Base-by-base conservation (phyloP, 2,797 vertebrate genomes). In the Ptychadena robeensis region DNA sequence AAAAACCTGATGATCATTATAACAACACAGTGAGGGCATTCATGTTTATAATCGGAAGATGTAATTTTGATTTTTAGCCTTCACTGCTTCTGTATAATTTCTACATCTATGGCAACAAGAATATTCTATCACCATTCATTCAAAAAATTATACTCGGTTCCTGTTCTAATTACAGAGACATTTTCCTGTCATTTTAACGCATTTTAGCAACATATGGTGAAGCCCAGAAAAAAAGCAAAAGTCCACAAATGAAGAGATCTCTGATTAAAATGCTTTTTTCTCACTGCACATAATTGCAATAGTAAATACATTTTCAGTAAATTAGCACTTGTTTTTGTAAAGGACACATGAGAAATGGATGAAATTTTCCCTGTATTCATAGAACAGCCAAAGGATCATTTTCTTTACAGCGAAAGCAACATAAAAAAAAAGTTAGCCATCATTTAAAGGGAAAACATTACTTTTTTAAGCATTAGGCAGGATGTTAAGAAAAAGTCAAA, bases 211-310 rank as follows among this genome's bases (percentile, higher is more conserved):
- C 73, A 69, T 61, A 73, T 68, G 32, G 67, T 68, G 30, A 22
- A 68, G 44, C 32, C 15, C 68, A 27, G n/a, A n/a, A 75, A 8
- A 81, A 14, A 37, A 53, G 6, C 61, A 82, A 64, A 61, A 82
- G 67, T 74, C 40, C 73, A 82, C 40, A 44, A 82, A 75, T 74
- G 71, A 82, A 75, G 73, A 70, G 37, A 30, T 82, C 35, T 28
- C 37, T 82, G 73, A 77, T 77, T 70, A 71, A 80, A 82, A 77
- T 22, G 4, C 7, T 76, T 63, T 68, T 61, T 76, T 70, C 37
- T 66, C 12, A 69, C 30, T 34, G 61, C 30, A 57, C 31, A 40
- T 40, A 78, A 78, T 83, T 78, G 57, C 67, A 65, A 65, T 63
- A 9, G 28, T 76, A 82, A 71, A 70, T 71, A 70, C n/a, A 27